These are phyloP conservation scores for Chaenogobius annularis DNA, from an alignment of 2,113 vertebrate genomes.

Conservation along the genomic window DNA sequence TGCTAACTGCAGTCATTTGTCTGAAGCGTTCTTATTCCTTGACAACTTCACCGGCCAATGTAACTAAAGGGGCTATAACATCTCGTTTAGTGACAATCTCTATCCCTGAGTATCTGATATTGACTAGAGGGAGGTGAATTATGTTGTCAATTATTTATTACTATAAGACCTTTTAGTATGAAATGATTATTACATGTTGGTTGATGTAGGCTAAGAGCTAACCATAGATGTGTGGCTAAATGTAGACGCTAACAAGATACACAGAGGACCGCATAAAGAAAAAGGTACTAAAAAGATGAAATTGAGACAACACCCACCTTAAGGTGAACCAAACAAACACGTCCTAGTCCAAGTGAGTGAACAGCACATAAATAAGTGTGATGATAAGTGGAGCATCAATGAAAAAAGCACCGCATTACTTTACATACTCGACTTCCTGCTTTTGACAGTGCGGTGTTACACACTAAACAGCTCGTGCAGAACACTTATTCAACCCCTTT, in stretches of 20 bases:
- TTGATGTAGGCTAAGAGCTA: constrained; percentile 21
- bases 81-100: constrained; percentile 19
- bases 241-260: not conserved
- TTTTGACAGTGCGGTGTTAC: constrained; percentile 71
- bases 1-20: not conserved
- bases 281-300: not conserved
- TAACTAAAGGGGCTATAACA: constrained; percentile 9
- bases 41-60: not conserved
- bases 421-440: constrained; percentile 73
- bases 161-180: not conserved
- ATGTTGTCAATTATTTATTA: not conserved
- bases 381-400: constrained; percentile 40
- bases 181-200: not conserved
- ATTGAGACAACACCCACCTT: constrained; percentile 50
- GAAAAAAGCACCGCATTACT: constrained; percentile 49
- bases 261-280: constrained; percentile 3
- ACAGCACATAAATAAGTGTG: constrained; percentile 14
- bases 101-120: constrained; percentile 1
- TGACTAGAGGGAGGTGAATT: not conserved
- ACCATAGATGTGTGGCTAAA: constrained; percentile 6
- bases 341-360: constrained; percentile 7
- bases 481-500: not conserved
- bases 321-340: constrained; percentile 26
- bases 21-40: not conserved
- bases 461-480: constrained; percentile 32